These are phyloP conservation scores for Pterocles orientalis DNA, from an alignment of 2,113 vertebrate species.

Conservation along the genomic window DNA sequence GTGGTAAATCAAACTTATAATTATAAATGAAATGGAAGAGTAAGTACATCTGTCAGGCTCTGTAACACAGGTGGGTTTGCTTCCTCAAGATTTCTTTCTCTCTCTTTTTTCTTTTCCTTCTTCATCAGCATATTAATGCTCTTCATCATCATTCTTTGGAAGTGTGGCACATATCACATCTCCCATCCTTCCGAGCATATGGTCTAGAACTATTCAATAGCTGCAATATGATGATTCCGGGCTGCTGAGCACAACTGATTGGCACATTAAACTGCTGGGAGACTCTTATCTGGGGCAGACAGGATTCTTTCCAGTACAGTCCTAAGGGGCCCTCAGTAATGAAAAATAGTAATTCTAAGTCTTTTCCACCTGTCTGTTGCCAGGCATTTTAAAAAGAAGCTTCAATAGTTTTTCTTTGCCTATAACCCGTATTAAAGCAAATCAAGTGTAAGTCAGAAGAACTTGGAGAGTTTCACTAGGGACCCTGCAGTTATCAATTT, in stretches of 20 bases:
- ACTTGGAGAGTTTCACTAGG: slow-evolving; percentile 55
- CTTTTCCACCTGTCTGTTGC: slow-evolving; percentile 63
- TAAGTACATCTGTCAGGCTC: not conserved
- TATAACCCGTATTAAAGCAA: slow-evolving; percentile 66
- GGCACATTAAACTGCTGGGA: slow-evolving; percentile 71
- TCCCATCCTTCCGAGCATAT: slow-evolving; percentile 64
- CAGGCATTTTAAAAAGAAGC: slow-evolving; percentile 59
- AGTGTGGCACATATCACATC: slow-evolving; percentile 41
- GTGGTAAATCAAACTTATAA: not conserved
- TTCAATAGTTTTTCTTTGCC: slow-evolving; percentile 58
- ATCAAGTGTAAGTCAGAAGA: slow-evolving; percentile 65
- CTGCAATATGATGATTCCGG: slow-evolving; percentile 57
- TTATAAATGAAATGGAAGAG: not conserved
- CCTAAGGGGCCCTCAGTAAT: slow-evolving; percentile 63
- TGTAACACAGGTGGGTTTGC: not conserved
- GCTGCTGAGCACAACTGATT: slow-evolving; percentile 72
- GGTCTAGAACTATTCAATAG: slow-evolving; percentile 68
- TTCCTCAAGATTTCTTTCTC: not conserved
- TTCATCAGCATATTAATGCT: slow-evolving; percentile 62
- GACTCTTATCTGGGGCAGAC: slow-evolving; percentile 67
- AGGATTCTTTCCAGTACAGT: slow-evolving; percentile 65
- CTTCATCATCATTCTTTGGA: slow-evolving; percentile 57
- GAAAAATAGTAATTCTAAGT: slow-evolving; percentile 70
- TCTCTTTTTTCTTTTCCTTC: not conserved
- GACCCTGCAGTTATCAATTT: slow-evolving; percentile 33